Evolutionary conservation across 2,888 invertebrate species (phyloP).

Genomic region (Cotesia congregata): DNA sequence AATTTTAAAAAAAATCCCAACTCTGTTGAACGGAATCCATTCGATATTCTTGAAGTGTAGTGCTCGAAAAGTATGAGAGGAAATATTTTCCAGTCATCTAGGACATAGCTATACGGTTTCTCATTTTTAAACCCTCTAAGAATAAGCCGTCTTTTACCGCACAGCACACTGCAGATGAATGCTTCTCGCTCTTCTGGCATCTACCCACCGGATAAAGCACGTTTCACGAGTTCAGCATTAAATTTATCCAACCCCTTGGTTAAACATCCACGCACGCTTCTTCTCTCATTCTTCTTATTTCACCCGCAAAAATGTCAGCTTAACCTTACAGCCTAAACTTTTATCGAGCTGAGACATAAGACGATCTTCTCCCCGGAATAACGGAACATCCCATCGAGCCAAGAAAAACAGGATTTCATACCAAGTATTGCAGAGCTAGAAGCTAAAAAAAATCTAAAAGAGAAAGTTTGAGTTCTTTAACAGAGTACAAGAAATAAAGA

Average conservation of each 20-base stretch:
- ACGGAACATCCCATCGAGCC: conserved; percentile 15
- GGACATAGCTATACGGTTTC: conserved; percentile 15
- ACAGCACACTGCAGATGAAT: conserved; percentile 37
- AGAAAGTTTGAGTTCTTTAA: conserved; percentile 1
- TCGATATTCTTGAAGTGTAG: conserved; percentile 25
- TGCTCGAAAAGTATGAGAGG: conserved; percentile 34
- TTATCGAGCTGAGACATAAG: conserved; percentile 43
- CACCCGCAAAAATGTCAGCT: conserved; percentile 46
- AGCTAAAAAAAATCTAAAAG: conserved; percentile 18
- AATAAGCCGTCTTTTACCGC: conserved; percentile 18
- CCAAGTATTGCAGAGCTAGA: too few species aligned
- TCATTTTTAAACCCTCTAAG: conserved; percentile 30
- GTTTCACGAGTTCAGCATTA: conserved; percentile 75
- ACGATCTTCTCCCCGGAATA: conserved; percentile 24
- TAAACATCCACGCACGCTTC: conserved; percentile 65
- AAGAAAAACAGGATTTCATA: neutral
- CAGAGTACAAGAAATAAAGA: neutral
- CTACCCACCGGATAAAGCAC: conserved; percentile 70
- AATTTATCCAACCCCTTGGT: conserved; percentile 66
- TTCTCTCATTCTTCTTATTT: conserved; percentile 48
- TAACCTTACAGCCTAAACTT: conserved; percentile 44
- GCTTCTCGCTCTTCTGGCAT: conserved; percentile 44
- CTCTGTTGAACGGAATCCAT: conserved; percentile 41
- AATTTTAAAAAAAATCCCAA: conserved; percentile 54
- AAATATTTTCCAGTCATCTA: conserved; percentile 49